Conservation (phyloP, 1,140 invertebrate genomes). For the Caligus rogercresseyi region DNA sequence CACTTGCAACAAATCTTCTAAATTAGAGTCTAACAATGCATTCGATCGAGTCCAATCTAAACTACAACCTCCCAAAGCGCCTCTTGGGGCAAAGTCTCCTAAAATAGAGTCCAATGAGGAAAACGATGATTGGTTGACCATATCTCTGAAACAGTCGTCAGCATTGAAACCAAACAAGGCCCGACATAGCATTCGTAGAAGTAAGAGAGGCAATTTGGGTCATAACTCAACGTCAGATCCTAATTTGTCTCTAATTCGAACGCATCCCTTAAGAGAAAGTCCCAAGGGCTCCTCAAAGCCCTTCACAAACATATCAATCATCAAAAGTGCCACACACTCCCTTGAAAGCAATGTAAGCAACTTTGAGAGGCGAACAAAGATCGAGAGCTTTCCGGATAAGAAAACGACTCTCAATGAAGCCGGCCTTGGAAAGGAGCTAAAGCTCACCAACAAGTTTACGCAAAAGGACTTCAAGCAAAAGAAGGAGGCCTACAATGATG, state of each 20-base stretch:
- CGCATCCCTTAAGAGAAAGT: not conserved
- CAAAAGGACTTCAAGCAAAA: not conserved
- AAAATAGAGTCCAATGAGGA: too few species aligned
- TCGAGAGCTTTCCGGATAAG: slow-evolving; percentile 2
- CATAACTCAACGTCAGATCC: not conserved
- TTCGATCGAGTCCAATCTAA: too few species aligned
- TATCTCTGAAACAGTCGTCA: not conserved
- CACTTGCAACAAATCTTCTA: not conserved
- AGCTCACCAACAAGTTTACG: not conserved
- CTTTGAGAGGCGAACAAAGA: slow-evolving; percentile 8
- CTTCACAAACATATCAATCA: not conserved
- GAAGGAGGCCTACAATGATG: not conserved
- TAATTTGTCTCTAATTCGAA: not conserved
- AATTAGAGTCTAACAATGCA: too few species aligned
- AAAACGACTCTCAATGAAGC: not conserved
- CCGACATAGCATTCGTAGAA: too few species aligned
- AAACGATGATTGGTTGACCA: not conserved
- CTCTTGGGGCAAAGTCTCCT: too few species aligned
- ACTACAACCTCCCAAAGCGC: too few species aligned
- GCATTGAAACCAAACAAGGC: too few species aligned
- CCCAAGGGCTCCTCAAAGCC: not conserved
- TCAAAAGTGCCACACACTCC: slow-evolving; percentile 2
- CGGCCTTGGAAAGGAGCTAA: not conserved
- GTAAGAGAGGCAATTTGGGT: too few species aligned
- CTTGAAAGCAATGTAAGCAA: slow-evolving; percentile 1